Base-by-base conservation (phyloP, 2,113 vertebrate genomes). In the Oenanthe oenanthe region DNA sequence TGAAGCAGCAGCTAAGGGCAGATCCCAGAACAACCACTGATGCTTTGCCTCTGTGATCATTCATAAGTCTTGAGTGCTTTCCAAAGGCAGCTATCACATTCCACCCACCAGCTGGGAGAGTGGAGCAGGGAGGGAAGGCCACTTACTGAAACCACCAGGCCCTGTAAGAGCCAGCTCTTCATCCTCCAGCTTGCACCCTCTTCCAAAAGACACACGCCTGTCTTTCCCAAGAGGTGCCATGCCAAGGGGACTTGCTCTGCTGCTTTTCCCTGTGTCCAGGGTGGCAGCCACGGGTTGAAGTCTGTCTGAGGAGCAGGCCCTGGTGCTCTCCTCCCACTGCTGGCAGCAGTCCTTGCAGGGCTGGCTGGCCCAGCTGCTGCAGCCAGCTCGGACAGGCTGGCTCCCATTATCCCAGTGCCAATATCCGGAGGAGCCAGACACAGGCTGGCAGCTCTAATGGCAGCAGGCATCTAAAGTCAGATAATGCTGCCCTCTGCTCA, bases 311-410 rank as follows among this genome's bases (percentile, higher is more conserved):
- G 86, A 92, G 85, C 73, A 34, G 77, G 54, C 29, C n/a, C 89
- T 92, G 89, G 85, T 53, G 0, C 3, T 0, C 45, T 93, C 21
- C 62, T 86, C 50, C 80, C 63, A 87, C 76, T 63, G 66, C 89
- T 95, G 94, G 93, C 93, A 88, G n/a, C 32, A 4, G 20, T 48
- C 84, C 77, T 89, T 24, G 54, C 57, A 75, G 88, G 68, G 65
- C 57, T 92, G 84, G 58, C 95, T 93, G 90, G 75, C 91, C 90
- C 94, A 96, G 96, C 93, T 97, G 93, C 18, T 94, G 92, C 78
- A 91, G 74, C 6, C 13, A 80, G 79, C 89, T 93, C 2, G 6
- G 79, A 60, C 83, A 72, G 74, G 58, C 91, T 75, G 89, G 26
- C 42, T 89, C 90, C 85, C 81, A n/a, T 26, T 63, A 75, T 75